Evolutionary conservation across 2,797 vertebrate genomes (phyloP), one percentile per base, ranked within the genome.

Genomic region (Poeciliopsis gracilis): DNA sequence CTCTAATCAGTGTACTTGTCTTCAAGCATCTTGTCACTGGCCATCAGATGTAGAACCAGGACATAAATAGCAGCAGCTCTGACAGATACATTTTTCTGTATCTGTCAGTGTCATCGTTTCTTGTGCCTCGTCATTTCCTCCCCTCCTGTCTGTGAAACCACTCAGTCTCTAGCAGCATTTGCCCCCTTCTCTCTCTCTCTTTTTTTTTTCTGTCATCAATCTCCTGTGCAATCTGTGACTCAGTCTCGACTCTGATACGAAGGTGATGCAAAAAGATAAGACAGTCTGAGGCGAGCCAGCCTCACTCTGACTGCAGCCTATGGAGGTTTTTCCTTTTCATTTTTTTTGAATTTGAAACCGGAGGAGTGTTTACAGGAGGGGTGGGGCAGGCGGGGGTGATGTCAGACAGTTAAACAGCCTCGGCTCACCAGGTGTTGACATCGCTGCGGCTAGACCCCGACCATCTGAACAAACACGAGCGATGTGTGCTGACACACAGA

Each of bases 391-490:
- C 0, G 69, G 80, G 78, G 82, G 66, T 77, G 7, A 41, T 76
- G 83, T 85, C 80, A 82, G 84, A 86, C 81, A 61, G 86, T 84
- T 70, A 80, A 85, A 86, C 88, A 91, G 75, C 81, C 77, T 76
- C 78, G 75, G 79, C 80, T 84, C 86, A 81, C 82, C 90, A 90
- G 91, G 89, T 92, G 92, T 79, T 66, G 75, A 89, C 86, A 89
- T 85, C 79, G 45, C 57, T 8, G 83, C 71, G 83, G 84, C 77
- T 83, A 83, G 85, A 91, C 88, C 84, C 77, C 82, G 73, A 83
- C 83, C 86, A 92, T 92, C 89, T 93, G 91, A 93, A 75, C 89
- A 93, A 91, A 92, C 87, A 93, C 0, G 7, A 75, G 13, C 41
- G 70, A 78, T 70, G 69, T 74, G 76, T 36, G 77, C 20, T 61